A percentile compares a stretch with the other conserved stretches of the same genome.
Evolutionary conservation across 2,797 vertebrate genomes (phyloP).

Genomic region (Lutjanus argentimaculatus): DNA sequence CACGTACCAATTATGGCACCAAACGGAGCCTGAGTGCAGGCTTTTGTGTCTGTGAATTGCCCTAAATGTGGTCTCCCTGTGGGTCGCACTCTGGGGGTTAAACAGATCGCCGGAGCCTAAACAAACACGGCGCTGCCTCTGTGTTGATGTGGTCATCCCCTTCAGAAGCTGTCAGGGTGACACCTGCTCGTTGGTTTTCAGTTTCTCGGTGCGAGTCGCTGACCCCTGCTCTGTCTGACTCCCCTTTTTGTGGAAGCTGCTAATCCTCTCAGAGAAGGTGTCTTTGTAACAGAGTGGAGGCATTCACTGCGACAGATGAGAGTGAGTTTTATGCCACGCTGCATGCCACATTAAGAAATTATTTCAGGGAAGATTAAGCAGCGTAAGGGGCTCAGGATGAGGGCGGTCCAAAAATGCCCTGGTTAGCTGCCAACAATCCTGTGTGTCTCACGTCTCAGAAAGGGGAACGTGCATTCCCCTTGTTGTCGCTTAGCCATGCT

Average conservation of each 20-base stretch:
- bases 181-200: constrained; percentile 69
- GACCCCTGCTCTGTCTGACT: constrained; percentile 59
- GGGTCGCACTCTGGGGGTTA: constrained; percentile 63
- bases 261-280: constrained; percentile 78
- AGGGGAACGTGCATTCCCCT: constrained; percentile 53
- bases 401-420: constrained; percentile 64
- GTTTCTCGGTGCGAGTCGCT: constrained; percentile 44
- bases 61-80: constrained; percentile 47
- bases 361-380: constrained; percentile 78
- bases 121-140: constrained; percentile 68
- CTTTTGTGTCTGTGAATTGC: constrained; percentile 60
- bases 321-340: constrained; percentile 69
- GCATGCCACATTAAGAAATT: constrained; percentile 78
- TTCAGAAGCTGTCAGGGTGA: constrained; percentile 58
- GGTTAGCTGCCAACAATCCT: constrained; percentile 66
- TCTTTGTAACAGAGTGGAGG: constrained; percentile 70
- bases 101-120: constrained; percentile 65
- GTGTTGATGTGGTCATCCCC: constrained; percentile 53
- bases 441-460: constrained; percentile 60
- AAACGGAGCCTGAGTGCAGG: constrained; percentile 47
- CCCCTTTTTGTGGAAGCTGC: constrained; percentile 54
- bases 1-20: constrained; percentile 63
- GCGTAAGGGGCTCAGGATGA: constrained; percentile 42
- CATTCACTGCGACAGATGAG: constrained; percentile 63
- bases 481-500: constrained; percentile 55